Evolutionary conservation across 2,888 invertebrate species (phyloP).

Genomic region (Acronicta aceris): DNA sequence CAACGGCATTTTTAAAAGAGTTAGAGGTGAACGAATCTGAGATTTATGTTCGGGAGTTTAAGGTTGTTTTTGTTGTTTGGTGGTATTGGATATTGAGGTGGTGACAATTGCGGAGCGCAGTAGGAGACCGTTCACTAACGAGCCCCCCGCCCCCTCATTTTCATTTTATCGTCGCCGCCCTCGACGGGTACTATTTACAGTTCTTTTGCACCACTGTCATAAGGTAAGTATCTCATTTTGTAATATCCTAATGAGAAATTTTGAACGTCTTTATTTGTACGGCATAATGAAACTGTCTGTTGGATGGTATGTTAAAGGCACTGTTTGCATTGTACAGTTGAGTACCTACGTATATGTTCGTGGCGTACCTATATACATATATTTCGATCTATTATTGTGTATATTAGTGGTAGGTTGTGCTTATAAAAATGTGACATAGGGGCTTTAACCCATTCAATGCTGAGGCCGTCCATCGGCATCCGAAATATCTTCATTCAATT

Average conservation of each 20-base stretch:
- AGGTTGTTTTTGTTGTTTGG: conserved; percentile 60
- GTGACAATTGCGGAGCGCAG: conserved; percentile 81
- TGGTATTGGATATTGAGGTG: conserved; percentile 74
- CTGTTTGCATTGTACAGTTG: conserved; percentile 7
- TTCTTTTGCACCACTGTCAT: conserved; percentile 72
- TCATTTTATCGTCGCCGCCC: conserved; percentile 80
- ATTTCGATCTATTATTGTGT: too few relatives aligned
- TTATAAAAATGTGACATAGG: too few relatives aligned
- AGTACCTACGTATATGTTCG: neutral
- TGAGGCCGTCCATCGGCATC: too few relatives aligned
- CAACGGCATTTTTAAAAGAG: conserved; percentile 72
- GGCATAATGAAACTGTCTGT: conserved; percentile 29
- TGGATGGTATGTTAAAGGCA: conserved; percentile 6
- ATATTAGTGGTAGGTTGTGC: too few relatives aligned
- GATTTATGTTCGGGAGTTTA: conserved; percentile 60
- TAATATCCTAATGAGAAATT: conserved; percentile 71
- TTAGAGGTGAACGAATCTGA: conserved; percentile 49
- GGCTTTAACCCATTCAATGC: too few relatives aligned
- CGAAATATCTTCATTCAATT: too few relatives aligned
- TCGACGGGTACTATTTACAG: conserved; percentile 73
- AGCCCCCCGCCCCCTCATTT: conserved; percentile 80
- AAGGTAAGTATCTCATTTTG: conserved; percentile 72
- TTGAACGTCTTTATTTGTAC: conserved; percentile 49
- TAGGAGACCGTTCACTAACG: conserved; percentile 80
- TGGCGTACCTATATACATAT: neutral